Conservation (phyloP, 2,797 vertebrate species). For the Lates japonicus region DNA sequence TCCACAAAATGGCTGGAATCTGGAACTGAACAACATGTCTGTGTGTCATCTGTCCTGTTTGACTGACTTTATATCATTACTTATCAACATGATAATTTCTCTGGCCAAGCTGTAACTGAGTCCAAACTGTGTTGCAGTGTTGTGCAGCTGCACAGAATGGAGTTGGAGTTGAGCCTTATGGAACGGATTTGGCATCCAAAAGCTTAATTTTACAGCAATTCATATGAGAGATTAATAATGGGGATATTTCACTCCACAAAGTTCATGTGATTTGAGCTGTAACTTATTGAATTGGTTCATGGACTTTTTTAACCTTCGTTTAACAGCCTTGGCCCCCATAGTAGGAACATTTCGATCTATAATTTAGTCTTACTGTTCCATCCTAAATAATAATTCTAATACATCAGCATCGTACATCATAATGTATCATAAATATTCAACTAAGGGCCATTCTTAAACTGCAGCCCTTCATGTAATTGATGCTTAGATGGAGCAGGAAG, state of each 20-base stretch:
- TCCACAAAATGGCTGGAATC: neutral
- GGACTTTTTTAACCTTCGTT: conserved; percentile 1
- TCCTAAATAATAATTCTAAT: neutral
- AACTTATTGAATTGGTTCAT: conserved; percentile 11
- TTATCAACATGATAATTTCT: conserved; percentile 10
- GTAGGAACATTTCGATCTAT: neutral
- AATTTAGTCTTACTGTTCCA: neutral
- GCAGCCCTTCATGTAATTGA: neutral
- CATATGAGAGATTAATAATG: conserved; percentile 4
- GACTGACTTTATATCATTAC: neutral
- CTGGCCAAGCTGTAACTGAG: conserved; percentile 2
- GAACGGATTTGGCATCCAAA: conserved; percentile 9
- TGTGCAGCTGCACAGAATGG: conserved; percentile 21
- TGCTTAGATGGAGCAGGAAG: neutral
- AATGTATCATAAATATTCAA: neutral
- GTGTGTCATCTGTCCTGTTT: neutral
- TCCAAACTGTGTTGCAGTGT: conserved; percentile 6
- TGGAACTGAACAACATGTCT: neutral
- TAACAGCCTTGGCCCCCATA: neutral
- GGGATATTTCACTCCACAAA: conserved; percentile 15
- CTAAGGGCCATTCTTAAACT: neutral
- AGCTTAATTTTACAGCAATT: conserved; percentile 17
- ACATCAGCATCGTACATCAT: neutral
- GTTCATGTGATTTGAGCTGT: conserved; percentile 6
- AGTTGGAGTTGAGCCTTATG: neutral